A percentile compares a stretch with the other conserved stretches of the same genome.
phyloP scores from a whole-genome alignment of 2,797 vertebrate genomes.

The Ibycter americanus region DNA sequence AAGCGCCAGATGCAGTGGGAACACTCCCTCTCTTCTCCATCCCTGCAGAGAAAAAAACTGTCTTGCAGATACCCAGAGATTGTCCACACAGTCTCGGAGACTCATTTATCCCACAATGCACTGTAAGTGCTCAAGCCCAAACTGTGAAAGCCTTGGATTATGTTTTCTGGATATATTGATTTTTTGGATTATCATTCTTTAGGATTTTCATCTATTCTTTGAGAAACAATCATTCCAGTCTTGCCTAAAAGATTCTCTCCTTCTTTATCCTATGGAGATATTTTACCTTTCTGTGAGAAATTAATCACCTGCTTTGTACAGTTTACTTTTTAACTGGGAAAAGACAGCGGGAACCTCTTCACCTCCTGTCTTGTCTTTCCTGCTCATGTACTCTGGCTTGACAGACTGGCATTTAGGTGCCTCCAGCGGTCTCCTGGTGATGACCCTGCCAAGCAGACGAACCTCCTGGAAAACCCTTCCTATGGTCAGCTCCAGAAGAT shows the following conservation, averaged over 20 bases:
- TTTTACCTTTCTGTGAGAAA: not conserved
- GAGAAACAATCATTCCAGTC: not conserved
- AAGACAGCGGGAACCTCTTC: not conserved
- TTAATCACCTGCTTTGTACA: rapidly evolving
- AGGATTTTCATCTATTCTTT: not conserved
- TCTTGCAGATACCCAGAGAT: not conserved
- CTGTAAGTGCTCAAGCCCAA: not conserved
- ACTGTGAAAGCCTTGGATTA: not conserved
- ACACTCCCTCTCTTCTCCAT: not conserved
- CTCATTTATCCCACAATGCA: rapidly evolving
- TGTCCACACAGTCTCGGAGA: not conserved
- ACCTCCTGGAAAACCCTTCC: not conserved
- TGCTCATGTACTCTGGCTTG: not conserved
- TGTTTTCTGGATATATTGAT: not conserved
- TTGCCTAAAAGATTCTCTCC: not conserved
- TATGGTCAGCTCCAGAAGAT: not conserved
- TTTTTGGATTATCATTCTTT: not conserved
- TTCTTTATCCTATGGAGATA: not conserved
- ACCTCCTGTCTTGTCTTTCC: not conserved
- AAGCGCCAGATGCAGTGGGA: not conserved
- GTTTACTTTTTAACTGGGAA: not conserved
- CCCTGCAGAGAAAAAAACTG: not conserved
- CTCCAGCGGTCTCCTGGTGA: not conserved
- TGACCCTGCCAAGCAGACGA: not conserved
- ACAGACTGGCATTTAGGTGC: not conserved